phyloP scores from a whole-genome alignment of 2,888 invertebrate genomes.

The Mythimna loreyi region DNA sequence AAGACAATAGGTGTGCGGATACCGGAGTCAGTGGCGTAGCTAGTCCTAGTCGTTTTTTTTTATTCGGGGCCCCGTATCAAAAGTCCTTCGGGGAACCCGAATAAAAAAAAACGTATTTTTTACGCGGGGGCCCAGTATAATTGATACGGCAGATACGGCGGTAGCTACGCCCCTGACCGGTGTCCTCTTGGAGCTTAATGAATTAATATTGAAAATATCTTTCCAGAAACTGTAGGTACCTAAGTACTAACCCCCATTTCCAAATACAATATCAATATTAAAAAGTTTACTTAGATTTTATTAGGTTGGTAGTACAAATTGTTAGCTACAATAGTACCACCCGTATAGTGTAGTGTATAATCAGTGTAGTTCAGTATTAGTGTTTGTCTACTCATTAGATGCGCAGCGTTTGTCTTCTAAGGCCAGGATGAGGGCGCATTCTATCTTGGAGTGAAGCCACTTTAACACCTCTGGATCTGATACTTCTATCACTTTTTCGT shows the following conservation, averaged over 20 bases:
- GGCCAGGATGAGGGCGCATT: conserved; percentile 93
- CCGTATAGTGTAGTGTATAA: conserved; percentile 19
- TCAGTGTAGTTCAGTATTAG: conserved; percentile 20
- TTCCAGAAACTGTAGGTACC: neutral
- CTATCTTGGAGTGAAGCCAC: conserved; percentile 94
- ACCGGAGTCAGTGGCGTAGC: too few relatives aligned
- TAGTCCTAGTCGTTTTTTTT: too few relatives aligned
- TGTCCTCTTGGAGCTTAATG: too few relatives aligned
- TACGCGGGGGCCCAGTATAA: too few relatives aligned
- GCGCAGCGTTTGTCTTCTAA: conserved; percentile 93
- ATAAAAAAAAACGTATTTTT: too few relatives aligned
- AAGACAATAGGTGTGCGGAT: too few relatives aligned
- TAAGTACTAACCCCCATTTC: conserved; percentile 11
- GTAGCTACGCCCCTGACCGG: too few relatives aligned
- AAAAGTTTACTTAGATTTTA: conserved; percentile 31
- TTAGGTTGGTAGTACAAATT: conserved; percentile 46
- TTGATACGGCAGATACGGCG: too few relatives aligned
- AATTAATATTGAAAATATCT: neutral
- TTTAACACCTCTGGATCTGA: conserved; percentile 91
- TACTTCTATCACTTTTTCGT: conserved; percentile 92
- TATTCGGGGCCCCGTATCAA: too few relatives aligned
- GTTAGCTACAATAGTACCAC: conserved; percentile 33
- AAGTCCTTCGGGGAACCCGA: too few relatives aligned
- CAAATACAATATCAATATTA: conserved; percentile 33
- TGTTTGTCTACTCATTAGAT: conserved; percentile 60